A percentile compares a stretch with the other conserved stretches of the same genome.
These are phyloP conservation scores for Lithosia quadra DNA, from an alignment of 2,888 invertebrate species.

Conservation along the genomic window DNA sequence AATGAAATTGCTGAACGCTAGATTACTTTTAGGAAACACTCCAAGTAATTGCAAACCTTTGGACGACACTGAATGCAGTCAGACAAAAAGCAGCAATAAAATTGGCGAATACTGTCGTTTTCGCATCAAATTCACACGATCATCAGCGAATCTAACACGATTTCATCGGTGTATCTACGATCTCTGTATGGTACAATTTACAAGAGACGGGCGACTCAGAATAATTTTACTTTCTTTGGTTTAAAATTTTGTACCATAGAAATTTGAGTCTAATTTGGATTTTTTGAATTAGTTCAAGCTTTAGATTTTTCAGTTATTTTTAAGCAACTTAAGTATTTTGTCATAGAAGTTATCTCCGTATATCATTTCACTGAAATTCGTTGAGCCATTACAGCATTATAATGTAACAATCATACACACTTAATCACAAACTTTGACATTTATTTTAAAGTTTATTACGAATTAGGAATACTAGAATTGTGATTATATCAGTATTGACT, in stretches of 20 bases:
- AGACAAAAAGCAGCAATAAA: conserved; percentile 59
- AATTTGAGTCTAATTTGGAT: no score
- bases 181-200: conserved; percentile 36
- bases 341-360: background rate
- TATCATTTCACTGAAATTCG: background rate
- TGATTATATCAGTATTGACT: background rate
- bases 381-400: background rate
- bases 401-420: background rate
- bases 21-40: conserved; percentile 49
- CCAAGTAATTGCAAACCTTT: conserved; percentile 43
- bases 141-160: conserved; percentile 58
- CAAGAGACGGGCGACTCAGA: background rate
- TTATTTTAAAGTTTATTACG: no score
- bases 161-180: conserved; percentile 55
- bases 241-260: no score
- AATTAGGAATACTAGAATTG: background rate
- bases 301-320: no score
- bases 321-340: no score
- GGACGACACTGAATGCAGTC: conserved; percentile 34
- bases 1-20: conserved; percentile 40
- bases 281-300: no score
- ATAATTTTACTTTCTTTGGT: background rate
- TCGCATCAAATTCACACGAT: conserved; percentile 52
- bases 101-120: conserved; percentile 52
- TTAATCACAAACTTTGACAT: background rate